Evolutionary conservation across 2,797 vertebrate genomes (phyloP), one percentile per base, ranked within the genome.

Genomic region (Stomatorhinus walkeri): DNA sequence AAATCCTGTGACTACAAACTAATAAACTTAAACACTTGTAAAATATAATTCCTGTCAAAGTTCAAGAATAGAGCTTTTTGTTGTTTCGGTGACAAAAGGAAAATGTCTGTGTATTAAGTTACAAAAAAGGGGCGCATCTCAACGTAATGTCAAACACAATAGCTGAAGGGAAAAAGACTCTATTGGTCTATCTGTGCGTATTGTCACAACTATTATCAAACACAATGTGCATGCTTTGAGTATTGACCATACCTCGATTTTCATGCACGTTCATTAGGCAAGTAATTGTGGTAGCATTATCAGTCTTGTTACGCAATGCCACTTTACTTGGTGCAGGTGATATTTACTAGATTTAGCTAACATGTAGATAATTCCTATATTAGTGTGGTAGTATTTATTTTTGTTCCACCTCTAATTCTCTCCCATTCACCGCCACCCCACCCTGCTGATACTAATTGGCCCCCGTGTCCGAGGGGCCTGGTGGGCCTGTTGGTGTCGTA

Each of bases 401-500:
- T 89, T 88, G 56, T 61, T 89, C 2, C 79, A 64, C 72, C 87
- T 91, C 91, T 90, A 93, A 93, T 91, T 90, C 87, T 92, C 91
- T 90, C 91, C 28, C 68, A 89, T 91, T 87, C 89, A 40, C 84
- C 89, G 86, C 8, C 16, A 61, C 88, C 89, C 89, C 81, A 87
- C 89, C 90, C 91, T 87, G 91, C 92, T 93, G 93, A 93, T 90
- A 92, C 93, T 96, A 96, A 96, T 95, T 96, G 95, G 93, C 93
- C 92, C 92, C 93, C 89, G 93, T 94, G 94, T 94, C 93, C 91
- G 92, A 92, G 93, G 91, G 91, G 91, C 93, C 92, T 94, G 93
- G 94, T 94, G 94, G 94, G 92, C 93, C 93, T 93, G 94, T 95
- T 96, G 95, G 94, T 93, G 93, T 96, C 94, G 93, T 96, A 97